These are phyloP conservation scores for Sebastes itinus DNA, from an alignment of 2,797 vertebrate species.

Conservation along the genomic window DNA sequence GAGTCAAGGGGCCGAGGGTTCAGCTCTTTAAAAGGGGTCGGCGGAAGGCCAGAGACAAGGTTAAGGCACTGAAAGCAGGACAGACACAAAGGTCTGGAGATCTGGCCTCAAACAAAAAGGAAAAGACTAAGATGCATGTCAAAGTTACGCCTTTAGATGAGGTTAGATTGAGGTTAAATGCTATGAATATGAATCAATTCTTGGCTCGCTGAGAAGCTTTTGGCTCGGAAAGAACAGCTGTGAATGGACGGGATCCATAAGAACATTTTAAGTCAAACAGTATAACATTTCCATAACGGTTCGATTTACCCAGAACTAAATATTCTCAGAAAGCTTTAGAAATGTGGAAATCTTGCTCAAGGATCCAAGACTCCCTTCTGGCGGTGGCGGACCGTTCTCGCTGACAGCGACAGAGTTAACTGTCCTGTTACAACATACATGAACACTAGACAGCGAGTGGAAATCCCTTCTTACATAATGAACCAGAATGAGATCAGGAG, in stretches of 20 bases:
- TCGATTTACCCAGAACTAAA: background rate
- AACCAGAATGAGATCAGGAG: conserved; percentile 43
- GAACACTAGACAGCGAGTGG: conserved; percentile 30
- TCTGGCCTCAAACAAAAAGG: conserved; percentile 27
- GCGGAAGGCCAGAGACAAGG: conserved; percentile 50
- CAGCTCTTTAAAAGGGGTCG: conserved; percentile 57
- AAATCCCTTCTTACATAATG: conserved; percentile 55
- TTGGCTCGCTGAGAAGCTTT: background rate
- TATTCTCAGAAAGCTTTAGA: background rate
- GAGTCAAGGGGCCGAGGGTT: conserved; percentile 47
- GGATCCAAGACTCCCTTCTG: background rate
- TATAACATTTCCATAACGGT: background rate
- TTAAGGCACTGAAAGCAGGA: conserved; percentile 49
- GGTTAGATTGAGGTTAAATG: conserved; percentile 54
- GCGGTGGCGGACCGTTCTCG: background rate
- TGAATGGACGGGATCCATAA: background rate
- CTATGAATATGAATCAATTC: conserved; percentile 26
- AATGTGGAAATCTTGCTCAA: background rate
- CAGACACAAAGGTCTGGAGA: conserved; percentile 53
- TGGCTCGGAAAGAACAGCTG: background rate
- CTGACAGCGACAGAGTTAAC: background rate
- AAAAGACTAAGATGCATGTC: conserved; percentile 33
- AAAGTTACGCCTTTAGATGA: conserved; percentile 30
- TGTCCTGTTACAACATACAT: conserved; percentile 7
- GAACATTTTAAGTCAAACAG: background rate